Evolutionary conservation across 2,797 vertebrate species (phyloP), one percentile per base, ranked within the genome.

Genomic region (Acipenser oxyrinchus): DNA sequence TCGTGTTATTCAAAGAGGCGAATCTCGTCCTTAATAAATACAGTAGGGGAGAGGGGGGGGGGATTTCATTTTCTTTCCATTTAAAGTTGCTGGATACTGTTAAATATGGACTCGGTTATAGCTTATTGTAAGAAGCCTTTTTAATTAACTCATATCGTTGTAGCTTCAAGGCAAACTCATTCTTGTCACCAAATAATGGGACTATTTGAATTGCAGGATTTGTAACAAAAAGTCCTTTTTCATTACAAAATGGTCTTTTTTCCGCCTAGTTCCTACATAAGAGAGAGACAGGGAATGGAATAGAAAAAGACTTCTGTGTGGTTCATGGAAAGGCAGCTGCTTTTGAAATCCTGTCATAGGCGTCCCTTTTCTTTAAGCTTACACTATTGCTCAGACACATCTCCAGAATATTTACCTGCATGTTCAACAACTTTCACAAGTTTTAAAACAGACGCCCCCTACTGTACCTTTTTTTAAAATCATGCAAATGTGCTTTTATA

Each of bases 61-160:
- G 75, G 79, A 77, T 86, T 76, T 83, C 76, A 76, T 82, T 85
- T 86, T 79, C 78, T 72, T 69, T 81, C 78, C 15, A 77, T 82
- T 86, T 86, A 78, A 81, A 81, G 74, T 85, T 84, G 78, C 81
- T 81, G 74, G 74, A 72, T 77, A 67, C 70, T 74, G 74, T 86
- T 85, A 83, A 84, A 84, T 73, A 83, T 69, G 79, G 72, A 88
- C 76, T 83, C 73, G 82, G 68, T 84, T 82, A 76, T 81, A 82
- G 79, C 75, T 75, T 76, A 77, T 72, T 68, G 74, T 81, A 74
- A 73, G 67, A 76, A 75, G 73, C 77, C 81, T 78, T 80, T 89
- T 88, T 88, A 88, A 84, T 91, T 90, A 91, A 89, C 81, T 86
- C 83, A 78, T 76, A 75, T 70, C 78, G 79, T 81, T 81, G 62